Evolutionary conservation across 2,888 invertebrate genomes (phyloP).

Genomic region (Cepaea hortensis): DNA sequence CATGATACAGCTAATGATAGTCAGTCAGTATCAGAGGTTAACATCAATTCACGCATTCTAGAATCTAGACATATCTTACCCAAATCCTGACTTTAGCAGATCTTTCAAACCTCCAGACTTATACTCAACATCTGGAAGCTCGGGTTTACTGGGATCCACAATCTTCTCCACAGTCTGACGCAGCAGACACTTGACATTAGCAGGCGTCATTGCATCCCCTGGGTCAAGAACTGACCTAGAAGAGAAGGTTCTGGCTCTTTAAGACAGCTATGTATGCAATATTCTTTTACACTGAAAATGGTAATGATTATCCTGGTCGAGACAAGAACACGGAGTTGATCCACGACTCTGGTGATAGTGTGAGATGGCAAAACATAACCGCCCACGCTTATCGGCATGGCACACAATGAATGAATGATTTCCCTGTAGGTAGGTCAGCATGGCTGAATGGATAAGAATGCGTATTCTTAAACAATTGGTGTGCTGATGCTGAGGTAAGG

Average conservation of each 20-base stretch:
- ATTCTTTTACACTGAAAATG: too few species aligned
- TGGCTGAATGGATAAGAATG: too few species aligned
- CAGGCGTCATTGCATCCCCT: conserved; percentile 71
- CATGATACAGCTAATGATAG: not conserved
- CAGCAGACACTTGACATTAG: conserved; percentile 77
- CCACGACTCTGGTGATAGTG: too few species aligned
- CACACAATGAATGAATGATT: too few species aligned
- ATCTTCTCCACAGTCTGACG: conserved; percentile 81
- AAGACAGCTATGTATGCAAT: too few species aligned
- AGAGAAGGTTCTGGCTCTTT: not conserved
- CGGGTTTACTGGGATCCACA: conserved; percentile 79
- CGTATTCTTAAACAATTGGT: too few species aligned
- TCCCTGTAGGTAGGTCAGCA: too few species aligned
- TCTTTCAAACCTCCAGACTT: conserved; percentile 79
- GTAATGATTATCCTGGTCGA: too few species aligned
- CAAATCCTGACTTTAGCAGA: conserved; percentile 82
- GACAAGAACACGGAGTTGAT: too few species aligned
- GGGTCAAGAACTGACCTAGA: conserved; percentile 63
- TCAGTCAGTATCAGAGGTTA: not conserved
- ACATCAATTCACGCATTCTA: not conserved
- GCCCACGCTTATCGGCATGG: too few species aligned
- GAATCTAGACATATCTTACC: conserved; percentile 78
- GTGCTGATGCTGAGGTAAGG: too few species aligned
- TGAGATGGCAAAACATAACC: too few species aligned
- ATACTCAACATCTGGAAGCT: conserved; percentile 81